Evolutionary conservation across 2,113 vertebrate genomes (phyloP), one percentile per base, ranked within the genome.

Genomic region (Bubalus kerabau): DNA sequence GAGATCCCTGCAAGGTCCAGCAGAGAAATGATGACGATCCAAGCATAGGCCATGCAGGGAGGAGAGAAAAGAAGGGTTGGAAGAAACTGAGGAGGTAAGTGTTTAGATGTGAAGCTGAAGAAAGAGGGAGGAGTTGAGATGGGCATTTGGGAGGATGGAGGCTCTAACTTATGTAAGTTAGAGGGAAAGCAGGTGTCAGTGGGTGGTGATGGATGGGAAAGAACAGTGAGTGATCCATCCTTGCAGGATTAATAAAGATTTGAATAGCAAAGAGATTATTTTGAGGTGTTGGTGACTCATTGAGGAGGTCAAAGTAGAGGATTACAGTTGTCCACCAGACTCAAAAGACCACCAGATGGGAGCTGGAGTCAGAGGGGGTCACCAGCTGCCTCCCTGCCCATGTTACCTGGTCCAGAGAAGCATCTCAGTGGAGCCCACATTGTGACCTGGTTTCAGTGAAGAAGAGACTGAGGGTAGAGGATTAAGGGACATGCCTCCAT

Each of bases 221-320:
- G 54, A 88, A 23, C 0, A 80, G 52, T 2, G 48, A 97, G 16
- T 30, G 4, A 57, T 24, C 60, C 23, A 23, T 48, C 30, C 21
- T 30, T 46, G 57, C 15, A 43, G 36, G 30, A 43, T 21, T 67
- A 62, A 78, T 54, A 90, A 76, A n/a, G 8, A 54, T 23, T 26
- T 78, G 28, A 87, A 60, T 14, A 56, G 57, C 64, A 87, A 83
- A 78, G 56, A 52, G 32, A 6, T 28, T 82, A 87, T 57, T 90
- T 71, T 59, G 50, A 71, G 60, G 62, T 74, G 24, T 28, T 56
- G 19, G 54, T n/a, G 67, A 52, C 78, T 93, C 56, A 28, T 7
- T 26, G 60, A 89, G 64, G 76, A 96, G 59, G 30, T 89, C n/a
- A 40, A 57, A 78, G 17, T 57, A 80, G 46, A 57, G 24, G 62